Evolutionary conservation across 2,113 vertebrate genomes (phyloP).

Genomic region (Gymnogyps californianus): DNA sequence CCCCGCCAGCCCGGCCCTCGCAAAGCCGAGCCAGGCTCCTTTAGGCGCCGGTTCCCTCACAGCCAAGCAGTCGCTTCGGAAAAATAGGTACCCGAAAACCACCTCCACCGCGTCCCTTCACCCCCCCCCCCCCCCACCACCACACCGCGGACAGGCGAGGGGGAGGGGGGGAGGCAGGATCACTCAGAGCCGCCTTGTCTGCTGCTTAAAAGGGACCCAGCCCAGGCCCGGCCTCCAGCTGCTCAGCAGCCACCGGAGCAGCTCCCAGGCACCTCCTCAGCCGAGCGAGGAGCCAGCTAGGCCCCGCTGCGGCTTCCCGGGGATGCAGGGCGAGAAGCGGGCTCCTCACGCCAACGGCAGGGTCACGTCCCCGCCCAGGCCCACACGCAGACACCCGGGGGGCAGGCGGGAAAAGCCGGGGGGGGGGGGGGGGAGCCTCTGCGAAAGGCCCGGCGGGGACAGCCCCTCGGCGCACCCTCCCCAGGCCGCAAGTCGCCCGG

Average conservation of each 20-base stretch:
- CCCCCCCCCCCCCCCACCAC: neutral
- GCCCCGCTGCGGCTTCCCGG: slow-evolving; percentile 9
- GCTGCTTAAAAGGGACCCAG: neutral
- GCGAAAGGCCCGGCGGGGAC: neutral
- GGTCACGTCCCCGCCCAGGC: neutral
- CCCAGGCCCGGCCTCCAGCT: slow-evolving; percentile 28
- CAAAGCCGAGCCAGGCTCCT: neutral
- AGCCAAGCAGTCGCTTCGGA: neutral
- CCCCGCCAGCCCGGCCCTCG: neutral
- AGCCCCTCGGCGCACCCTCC: neutral
- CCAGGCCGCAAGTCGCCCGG: neutral
- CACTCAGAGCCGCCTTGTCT: neutral
- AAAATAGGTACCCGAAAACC: neutral
- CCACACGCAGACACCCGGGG: neutral
- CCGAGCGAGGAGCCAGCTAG: neutral
- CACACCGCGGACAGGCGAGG: neutral
- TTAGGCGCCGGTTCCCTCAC: neutral
- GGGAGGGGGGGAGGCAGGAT: neutral
- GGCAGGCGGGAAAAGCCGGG: neutral
- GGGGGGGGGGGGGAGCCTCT: too few relatives aligned
- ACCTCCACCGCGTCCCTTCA: neutral
- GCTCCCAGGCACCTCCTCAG: neutral
- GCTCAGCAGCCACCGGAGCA: neutral
- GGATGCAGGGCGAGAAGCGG: neutral
- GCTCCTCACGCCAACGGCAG: neutral